Conservation (phyloP, 2,797 vertebrate species). For the Zenarchopterus dispar region DNA sequence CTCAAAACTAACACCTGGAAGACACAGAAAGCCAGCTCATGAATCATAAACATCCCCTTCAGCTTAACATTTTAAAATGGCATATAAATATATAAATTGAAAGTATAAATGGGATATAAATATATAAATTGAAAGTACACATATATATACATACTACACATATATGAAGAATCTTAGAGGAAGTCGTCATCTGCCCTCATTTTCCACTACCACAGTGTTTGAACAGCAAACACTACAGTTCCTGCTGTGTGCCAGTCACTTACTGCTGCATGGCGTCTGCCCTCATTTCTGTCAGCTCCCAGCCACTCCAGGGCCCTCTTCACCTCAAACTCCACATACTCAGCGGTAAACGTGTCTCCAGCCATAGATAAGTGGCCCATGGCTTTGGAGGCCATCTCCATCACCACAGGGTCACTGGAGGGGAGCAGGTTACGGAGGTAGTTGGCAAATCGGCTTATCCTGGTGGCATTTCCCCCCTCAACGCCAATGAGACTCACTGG, state of each 20-base stretch:
- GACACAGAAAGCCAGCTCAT: not conserved
- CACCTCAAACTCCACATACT: constrained; percentile 99
- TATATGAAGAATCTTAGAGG: not conserved
- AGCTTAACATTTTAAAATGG: too few relatives aligned
- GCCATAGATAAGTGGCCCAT: constrained; percentile 97
- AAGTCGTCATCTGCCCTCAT: constrained; percentile 21
- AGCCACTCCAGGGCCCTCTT: constrained; percentile 98
- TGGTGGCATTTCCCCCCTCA: constrained; percentile 95
- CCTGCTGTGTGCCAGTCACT: constrained; percentile 56
- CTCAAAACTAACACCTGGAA: constrained; percentile 93
- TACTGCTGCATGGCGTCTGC: constrained; percentile 95
- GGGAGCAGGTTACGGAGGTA: constrained; percentile 96
- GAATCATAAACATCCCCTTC: not conserved
- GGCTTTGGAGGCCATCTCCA: constrained; percentile 99
- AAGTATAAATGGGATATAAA: too few relatives aligned
- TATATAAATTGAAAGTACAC: too few relatives aligned
- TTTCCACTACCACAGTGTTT: constrained; percentile 29
- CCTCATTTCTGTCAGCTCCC: constrained; percentile 96
- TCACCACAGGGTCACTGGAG: constrained; percentile 94
- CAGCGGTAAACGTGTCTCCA: constrained; percentile 96
- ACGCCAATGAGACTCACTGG: constrained; percentile 97
- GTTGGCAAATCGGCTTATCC: constrained; percentile 97
- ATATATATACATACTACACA: too few relatives aligned
- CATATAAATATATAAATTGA: too few relatives aligned
- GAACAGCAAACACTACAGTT: constrained; percentile 49